Conservation (phyloP, 2,888 invertebrate species). For the Cantharis rustica region DNA sequence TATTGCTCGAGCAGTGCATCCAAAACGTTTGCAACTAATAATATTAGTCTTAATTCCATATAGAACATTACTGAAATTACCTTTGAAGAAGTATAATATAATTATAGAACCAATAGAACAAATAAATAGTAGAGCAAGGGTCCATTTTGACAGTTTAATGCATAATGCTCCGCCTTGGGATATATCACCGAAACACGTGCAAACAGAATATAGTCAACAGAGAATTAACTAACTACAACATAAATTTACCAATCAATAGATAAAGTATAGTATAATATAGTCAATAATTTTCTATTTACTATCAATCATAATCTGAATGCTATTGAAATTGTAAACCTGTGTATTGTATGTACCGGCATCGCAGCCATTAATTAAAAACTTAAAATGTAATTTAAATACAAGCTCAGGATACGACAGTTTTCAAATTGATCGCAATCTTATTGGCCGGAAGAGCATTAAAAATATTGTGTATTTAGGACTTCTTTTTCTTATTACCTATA, state of each 20-base stretch:
- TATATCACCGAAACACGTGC: slow-evolving; percentile 22
- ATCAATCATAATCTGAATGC: not conserved
- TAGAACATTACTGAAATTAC: not conserved
- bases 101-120: slow-evolving; percentile 10
- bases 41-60: not conserved
- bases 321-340: not conserved
- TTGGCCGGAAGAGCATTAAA: not conserved
- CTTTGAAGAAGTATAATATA: not conserved
- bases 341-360: not conserved
- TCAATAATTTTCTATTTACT: not conserved
- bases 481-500: no score
- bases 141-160: slow-evolving; percentile 26
- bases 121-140: slow-evolving; percentile 26
- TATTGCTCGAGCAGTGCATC: not conserved
- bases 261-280: not conserved
- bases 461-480: not conserved
- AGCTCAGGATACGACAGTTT: no score
- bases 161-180: slow-evolving; percentile 21
- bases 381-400: not conserved
- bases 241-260: slow-evolving; percentile 1
- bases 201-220: slow-evolving; percentile 7
- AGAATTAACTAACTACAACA: not conserved
- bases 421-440: not conserved
- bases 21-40: not conserved
- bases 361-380: not conserved